Base-by-base conservation (phyloP, 2,113 vertebrate species). In the Edolisoma coerulescens region DNA sequence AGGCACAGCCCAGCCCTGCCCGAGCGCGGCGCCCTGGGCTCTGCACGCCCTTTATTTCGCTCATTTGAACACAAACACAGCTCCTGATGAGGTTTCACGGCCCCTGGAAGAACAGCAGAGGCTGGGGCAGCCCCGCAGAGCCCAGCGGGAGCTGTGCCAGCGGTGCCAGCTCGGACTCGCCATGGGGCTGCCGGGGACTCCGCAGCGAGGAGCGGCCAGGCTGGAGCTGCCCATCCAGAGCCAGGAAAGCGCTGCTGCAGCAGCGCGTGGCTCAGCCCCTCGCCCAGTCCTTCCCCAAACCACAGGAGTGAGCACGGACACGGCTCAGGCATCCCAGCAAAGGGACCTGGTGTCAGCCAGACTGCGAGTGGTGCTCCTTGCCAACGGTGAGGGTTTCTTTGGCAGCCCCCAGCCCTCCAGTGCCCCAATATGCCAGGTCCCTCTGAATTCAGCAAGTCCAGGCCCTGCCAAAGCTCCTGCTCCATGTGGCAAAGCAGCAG, bases 1-100 rank as follows among this genome's bases (percentile, higher is more conserved):
- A 21, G 84, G 89, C 11, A 3, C 87, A 27, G 56, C 90, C 79
- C 41, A 14, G 87, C 80, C 83, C 87, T 16, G 75, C 75, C 23
- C 2, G 2, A 17, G 49, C 24, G 3, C 17, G 0, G 39, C 2
- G 1, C 68, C 24, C 2, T 6, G 11, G 93, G 79, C 76, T 45
- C 68, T 4, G 3, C 60, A 20, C 10, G 0, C 39, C 22, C 0
- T 8, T 39, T 1, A 3, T 13, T n/a, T 3, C 24, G 22, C 69
- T 37, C 78, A 0, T 39, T 54, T 6, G 7, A 18, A 39, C 57
- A 7, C 52, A 19, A 69, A 15, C 78, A 6, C 28, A 2, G 17
- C 2, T 22, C 2, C 0, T 2, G 0, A 3, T 1, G 50, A 37
- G 73, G 8, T 9, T 47, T 24, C 35, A 1, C 4, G 4, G 10